Evolutionary conservation across 2,797 vertebrate species (phyloP).

Genomic region (Danio choprae): DNA sequence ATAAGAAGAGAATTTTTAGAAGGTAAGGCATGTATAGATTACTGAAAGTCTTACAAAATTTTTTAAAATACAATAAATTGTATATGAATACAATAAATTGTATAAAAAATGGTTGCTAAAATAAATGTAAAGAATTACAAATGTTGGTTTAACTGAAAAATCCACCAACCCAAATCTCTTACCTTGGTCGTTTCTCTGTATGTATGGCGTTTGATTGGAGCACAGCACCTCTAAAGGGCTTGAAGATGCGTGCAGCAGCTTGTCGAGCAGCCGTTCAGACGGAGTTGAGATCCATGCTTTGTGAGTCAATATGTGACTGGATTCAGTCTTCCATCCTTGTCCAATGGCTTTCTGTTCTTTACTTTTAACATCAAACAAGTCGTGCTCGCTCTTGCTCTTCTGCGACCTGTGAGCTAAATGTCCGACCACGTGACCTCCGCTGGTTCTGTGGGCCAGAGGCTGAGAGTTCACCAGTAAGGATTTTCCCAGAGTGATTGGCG

Average conservation of each 20-base stretch:
- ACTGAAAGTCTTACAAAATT: too few relatives aligned
- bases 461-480: constrained; percentile 75
- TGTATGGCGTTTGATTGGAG: constrained; percentile 76
- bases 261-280: constrained; percentile 75
- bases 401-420: constrained; percentile 75
- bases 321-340: constrained; percentile 72
- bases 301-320: constrained; percentile 72
- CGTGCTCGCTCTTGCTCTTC: constrained; percentile 84
- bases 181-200: constrained; percentile 79
- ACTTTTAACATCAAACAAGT: constrained; percentile 76
- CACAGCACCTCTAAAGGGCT: constrained; percentile 70
- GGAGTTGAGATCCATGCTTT: constrained; percentile 75
- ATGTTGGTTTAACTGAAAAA: not conserved
- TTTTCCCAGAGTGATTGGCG: constrained; percentile 77
- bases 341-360: constrained; percentile 68
- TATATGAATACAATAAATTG: too few relatives aligned
- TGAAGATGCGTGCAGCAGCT: constrained; percentile 69
- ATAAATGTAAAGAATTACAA: not conserved
- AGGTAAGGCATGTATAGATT: too few relatives aligned
- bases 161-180: constrained; percentile 41
- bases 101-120: not conserved
- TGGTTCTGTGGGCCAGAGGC: constrained; percentile 60
- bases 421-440: constrained; percentile 62
- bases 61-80: too few relatives aligned
- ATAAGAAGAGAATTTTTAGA: too few relatives aligned